phyloP scores from a whole-genome alignment of 2,797 vertebrate species.

The Notoglanidium macrostoma region DNA sequence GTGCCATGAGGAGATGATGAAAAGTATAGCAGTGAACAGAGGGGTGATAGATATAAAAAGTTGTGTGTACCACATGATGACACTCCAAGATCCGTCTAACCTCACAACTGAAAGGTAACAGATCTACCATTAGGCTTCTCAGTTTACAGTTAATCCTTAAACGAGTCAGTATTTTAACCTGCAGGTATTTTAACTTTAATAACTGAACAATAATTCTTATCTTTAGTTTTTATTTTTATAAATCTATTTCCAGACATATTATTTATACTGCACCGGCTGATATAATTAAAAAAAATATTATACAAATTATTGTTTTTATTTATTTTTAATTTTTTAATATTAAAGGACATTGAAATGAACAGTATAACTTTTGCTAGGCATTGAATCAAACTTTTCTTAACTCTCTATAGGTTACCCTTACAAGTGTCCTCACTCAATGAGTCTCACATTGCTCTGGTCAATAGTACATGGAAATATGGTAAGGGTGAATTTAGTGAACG shows the following conservation, averaged over 20 bases:
- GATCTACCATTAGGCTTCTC: neutral
- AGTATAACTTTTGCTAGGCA: neutral
- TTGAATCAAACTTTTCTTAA: neutral
- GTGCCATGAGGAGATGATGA: constrained; percentile 35
- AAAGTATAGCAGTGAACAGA: constrained; percentile 28
- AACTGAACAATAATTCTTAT: neutral
- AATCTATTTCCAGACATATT: neutral
- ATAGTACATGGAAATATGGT: constrained; percentile 59
- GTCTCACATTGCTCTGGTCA: constrained; percentile 56
- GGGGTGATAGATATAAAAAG: constrained; percentile 3
- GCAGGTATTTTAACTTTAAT: neutral
- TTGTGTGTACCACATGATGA: constrained; percentile 33
- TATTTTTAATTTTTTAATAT: neutral
- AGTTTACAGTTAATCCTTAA: neutral
- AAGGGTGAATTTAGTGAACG: constrained; percentile 17
- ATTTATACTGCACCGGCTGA: neutral
- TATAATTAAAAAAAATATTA: neutral
- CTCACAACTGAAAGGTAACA: constrained; percentile 43
- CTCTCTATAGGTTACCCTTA: constrained; percentile 14
- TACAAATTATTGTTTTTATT: too few relatives aligned
- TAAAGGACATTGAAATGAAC: neutral
- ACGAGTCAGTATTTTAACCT: too few relatives aligned
- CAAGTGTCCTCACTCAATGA: constrained; percentile 46
- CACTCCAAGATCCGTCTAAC: constrained; percentile 35
- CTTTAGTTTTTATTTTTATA: neutral